A percentile compares a stretch with the other conserved stretches of the same genome.
phyloP scores from a whole-genome alignment of 2,888 invertebrate species.

The Cordylochernes scorpioides region DNA sequence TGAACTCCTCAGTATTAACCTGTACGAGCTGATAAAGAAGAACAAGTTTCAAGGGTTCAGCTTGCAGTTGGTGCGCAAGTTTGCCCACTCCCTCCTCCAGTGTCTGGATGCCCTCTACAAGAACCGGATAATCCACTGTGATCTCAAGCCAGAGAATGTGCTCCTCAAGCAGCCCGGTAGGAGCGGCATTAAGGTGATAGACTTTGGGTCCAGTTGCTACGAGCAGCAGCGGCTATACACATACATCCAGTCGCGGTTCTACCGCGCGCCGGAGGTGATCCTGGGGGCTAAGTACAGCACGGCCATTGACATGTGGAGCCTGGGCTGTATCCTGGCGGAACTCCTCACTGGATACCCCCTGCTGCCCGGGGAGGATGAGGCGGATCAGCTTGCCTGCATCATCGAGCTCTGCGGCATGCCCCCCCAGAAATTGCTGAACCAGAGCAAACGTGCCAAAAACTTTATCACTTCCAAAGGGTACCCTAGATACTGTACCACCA shows the following conservation, averaged over 20 bases:
- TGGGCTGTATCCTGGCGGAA: slow-evolving; percentile 79
- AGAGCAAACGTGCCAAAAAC: slow-evolving; percentile 71
- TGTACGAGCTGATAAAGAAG: slow-evolving; percentile 96
- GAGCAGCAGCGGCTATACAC: slow-evolving; percentile 94
- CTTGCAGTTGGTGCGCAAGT: slow-evolving; percentile 82
- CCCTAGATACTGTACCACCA: slow-evolving; percentile 74
- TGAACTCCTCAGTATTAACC: slow-evolving; percentile 78
- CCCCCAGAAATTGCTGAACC: slow-evolving; percentile 51
- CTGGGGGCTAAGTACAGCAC: slow-evolving; percentile 84
- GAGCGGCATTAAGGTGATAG: slow-evolving; percentile 96
- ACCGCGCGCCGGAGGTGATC: slow-evolving; percentile 89
- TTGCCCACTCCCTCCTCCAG: slow-evolving; percentile 84
- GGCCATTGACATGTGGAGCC: slow-evolving; percentile 85
- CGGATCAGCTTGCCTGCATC: slow-evolving; percentile 88
- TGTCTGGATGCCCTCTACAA: slow-evolving; percentile 79
- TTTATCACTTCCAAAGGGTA: slow-evolving; percentile 76
- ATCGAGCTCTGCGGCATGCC: slow-evolving; percentile 86
- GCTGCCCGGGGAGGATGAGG: slow-evolving; percentile 92
- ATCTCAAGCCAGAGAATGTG: slow-evolving; percentile 98
- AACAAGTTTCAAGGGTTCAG: slow-evolving; percentile 97
- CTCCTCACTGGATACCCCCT: slow-evolving; percentile 84
- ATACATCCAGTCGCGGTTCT: slow-evolving; percentile 94
- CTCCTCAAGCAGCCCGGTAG: slow-evolving; percentile 90
- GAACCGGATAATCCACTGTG: slow-evolving; percentile 95
- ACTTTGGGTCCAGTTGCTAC: slow-evolving; percentile 96